Percentiles rank a stretch among this genome's conserved stretches.
phyloP scores from a whole-genome alignment of 2,888 invertebrate species.

The Phyllotreta striolata region DNA sequence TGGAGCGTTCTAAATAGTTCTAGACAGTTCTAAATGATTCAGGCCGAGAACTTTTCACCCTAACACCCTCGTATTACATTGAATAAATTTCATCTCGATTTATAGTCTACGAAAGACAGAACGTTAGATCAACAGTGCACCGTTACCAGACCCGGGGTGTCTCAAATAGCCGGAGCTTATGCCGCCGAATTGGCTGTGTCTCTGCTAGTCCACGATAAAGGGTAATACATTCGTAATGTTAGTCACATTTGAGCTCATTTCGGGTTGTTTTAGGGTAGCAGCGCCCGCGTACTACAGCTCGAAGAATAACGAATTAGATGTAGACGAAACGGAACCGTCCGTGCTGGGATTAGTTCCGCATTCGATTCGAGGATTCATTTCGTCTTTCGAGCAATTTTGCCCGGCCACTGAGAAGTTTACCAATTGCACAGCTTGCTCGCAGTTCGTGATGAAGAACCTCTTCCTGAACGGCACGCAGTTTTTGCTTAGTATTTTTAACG shows the following conservation, averaged over 20 bases:
- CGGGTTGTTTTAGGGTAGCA: too few species aligned
- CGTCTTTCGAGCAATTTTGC: slow-evolving; percentile 79
- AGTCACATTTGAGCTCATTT: not conserved
- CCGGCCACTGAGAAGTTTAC: slow-evolving; percentile 88
- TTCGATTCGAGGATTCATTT: slow-evolving; percentile 91
- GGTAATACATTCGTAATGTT: slow-evolving; percentile 60
- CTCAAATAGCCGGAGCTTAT: slow-evolving; percentile 87
- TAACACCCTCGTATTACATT: too few species aligned
- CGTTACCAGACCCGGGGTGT: slow-evolving; percentile 93
- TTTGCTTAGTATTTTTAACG: slow-evolving; percentile 80
- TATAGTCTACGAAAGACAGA: slow-evolving; percentile 85
- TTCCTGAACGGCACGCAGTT: slow-evolving; percentile 72
- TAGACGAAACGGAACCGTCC: slow-evolving; percentile 43
- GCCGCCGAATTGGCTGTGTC: slow-evolving; percentile 91
- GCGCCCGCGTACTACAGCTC: slow-evolving; percentile 76
- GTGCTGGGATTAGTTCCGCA: slow-evolving; percentile 89
- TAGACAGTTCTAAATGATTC: too few species aligned
- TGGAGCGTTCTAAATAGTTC: too few species aligned
- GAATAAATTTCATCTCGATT: slow-evolving; percentile 45
- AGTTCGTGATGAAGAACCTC: slow-evolving; percentile 64
- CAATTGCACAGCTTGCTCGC: slow-evolving; percentile 93
- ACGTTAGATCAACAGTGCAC: slow-evolving; percentile 99
- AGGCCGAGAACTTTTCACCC: too few species aligned
- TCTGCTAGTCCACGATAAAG: slow-evolving; percentile 82
- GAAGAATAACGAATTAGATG: slow-evolving; percentile 60